Base-by-base conservation (phyloP, 1,140 invertebrate genomes). In the Heliothis subflexa region DNA sequence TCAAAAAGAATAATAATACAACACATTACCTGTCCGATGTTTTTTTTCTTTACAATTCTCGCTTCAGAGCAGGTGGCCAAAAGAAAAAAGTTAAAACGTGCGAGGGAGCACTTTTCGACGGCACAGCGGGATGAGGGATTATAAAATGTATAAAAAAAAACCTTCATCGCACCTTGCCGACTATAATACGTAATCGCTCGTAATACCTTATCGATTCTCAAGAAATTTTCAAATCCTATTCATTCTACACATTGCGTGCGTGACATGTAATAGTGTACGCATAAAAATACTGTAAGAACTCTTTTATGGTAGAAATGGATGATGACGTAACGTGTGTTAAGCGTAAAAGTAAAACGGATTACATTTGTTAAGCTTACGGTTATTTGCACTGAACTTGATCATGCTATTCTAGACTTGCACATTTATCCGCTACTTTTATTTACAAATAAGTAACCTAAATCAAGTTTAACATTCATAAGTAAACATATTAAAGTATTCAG, bases 1-100 rank as follows among this genome's bases (percentile, higher is more conserved):
- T 76, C 16, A 77, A 78, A 78, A 77, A 79, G 76, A 79, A 79
- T 79, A 79, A 82, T 78, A 79, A 64, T 71, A 54, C 25, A 25
- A 62, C 70, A 59, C 9, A 59, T 64, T 81, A 79, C 82, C 82
- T 79, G 82, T 68, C 55, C 47, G 25, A 47, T 50, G 62, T 82
- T 49, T 18, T 81, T 81, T 83, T 83, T 68, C 70, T 81, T 84
- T 83, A 78, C 33, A 40, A 40, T 40, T 9, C 70, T 78, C 49
- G 21, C 33, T 49, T 76, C 18, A 11, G 70, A 70, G 82, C 82
- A 84, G 82, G 82, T 84, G 82, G 62, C 25, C 57, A 4, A 7
- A 71, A 21, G 54, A 78, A 82, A 84, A 84, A 54, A 54, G 74
- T 54, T 49, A 28, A 64, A 72, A 76, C 77, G 77, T 73, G 54